Percentiles rank a stretch among this genome's conserved stretches.
phyloP scores from a whole-genome alignment of 2,113 vertebrate species.

The Ictidomys tridecemlineatus region DNA sequence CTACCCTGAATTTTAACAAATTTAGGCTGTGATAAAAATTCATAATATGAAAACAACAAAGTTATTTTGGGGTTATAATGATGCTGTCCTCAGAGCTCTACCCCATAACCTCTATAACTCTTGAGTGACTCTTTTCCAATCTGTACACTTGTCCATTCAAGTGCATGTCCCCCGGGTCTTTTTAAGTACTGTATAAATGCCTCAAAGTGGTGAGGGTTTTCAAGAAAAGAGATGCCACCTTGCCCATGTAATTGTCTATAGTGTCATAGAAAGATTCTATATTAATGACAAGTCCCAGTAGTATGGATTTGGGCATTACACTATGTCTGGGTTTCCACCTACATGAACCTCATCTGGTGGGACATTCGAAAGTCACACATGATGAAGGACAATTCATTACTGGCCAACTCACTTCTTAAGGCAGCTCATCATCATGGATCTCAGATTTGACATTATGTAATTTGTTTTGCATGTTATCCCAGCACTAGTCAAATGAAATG shows the following conservation, averaged over 20 bases:
- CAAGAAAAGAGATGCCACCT: neutral
- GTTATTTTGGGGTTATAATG: neutral
- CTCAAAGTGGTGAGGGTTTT: neutral
- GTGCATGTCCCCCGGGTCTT: neutral
- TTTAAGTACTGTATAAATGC: neutral
- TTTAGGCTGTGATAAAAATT: slow-evolving; percentile 21
- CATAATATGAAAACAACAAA: neutral
- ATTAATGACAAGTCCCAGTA: neutral
- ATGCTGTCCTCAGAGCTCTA: neutral
- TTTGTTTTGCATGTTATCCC: neutral
- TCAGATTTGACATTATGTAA: neutral
- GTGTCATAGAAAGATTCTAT: neutral
- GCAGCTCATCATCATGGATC: neutral
- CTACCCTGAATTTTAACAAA: neutral
- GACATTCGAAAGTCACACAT: neutral
- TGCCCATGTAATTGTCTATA: neutral
- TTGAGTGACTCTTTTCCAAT: neutral
- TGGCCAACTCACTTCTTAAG: neutral
- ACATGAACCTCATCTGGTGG: neutral
- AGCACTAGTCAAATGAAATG: neutral
- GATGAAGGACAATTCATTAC: neutral
- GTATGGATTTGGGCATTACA: too few species aligned
- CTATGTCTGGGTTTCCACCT: neutral
- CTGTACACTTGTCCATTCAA: neutral
- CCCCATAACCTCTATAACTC: neutral